phyloP scores from a whole-genome alignment of 2,113 vertebrate genomes.

The Triplophysa tibetana region DNA sequence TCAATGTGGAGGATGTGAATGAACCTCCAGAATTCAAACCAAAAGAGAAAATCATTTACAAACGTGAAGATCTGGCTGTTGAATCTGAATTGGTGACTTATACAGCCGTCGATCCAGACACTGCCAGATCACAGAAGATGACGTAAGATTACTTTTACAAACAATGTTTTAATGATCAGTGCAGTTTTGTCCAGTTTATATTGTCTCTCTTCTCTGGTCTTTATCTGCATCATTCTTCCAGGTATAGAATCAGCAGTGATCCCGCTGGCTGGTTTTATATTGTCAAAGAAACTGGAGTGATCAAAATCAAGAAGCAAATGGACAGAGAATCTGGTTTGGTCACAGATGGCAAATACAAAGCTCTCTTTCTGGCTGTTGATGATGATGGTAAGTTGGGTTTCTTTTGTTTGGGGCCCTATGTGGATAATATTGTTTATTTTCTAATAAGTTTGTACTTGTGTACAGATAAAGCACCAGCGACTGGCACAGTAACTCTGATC shows the following conservation, averaged over 20 bases:
- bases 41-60: slow-evolving; percentile 55
- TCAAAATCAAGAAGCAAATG: slow-evolving; percentile 70
- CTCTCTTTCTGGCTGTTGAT: slow-evolving; percentile 78
- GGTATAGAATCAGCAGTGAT: slow-evolving; percentile 81
- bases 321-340: slow-evolving; percentile 76
- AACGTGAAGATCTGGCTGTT: slow-evolving; percentile 68
- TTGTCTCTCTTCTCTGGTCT: neutral
- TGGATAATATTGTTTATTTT: neutral
- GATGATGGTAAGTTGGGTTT: slow-evolving; percentile 68
- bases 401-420: neutral
- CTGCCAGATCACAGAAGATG: slow-evolving; percentile 75
- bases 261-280: slow-evolving; percentile 76
- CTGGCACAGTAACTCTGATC: slow-evolving; percentile 71
- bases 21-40: slow-evolving; percentile 79
- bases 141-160: slow-evolving; percentile 68
- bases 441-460: neutral
- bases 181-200: too few species aligned
- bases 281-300: slow-evolving; percentile 68
- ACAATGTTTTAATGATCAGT: too few species aligned
- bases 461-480: slow-evolving; percentile 61
- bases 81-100: slow-evolving; percentile 69
- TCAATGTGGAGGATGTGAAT: slow-evolving; percentile 76
- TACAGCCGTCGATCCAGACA: slow-evolving; percentile 84
- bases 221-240: slow-evolving; percentile 50
- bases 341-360: slow-evolving; percentile 78